Conservation (phyloP, 2,113 vertebrate genomes). For the Salvelinus sp. region DNA sequence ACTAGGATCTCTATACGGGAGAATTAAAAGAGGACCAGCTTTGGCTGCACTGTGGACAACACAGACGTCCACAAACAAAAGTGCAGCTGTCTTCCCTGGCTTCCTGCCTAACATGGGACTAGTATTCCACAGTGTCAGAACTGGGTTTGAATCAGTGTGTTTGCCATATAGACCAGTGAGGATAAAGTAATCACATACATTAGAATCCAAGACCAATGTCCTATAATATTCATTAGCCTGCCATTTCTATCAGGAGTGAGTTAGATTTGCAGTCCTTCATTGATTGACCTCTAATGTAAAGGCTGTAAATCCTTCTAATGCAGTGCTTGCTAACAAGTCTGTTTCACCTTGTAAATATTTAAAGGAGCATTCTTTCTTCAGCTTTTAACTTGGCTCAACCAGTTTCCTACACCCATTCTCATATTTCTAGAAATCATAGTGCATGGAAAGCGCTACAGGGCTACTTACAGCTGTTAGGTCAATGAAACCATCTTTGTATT, state of each 20-base stretch:
- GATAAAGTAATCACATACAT: conserved; percentile 21
- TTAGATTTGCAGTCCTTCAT: conserved; percentile 50
- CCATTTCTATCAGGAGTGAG: conserved; percentile 43
- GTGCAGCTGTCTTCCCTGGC: conserved; percentile 34
- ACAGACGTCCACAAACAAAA: conserved; percentile 49
- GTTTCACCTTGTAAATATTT: conserved; percentile 27
- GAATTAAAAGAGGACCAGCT: conserved; percentile 59
- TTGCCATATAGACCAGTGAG: no score
- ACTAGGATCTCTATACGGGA: conserved; percentile 55
- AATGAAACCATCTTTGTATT: conserved; percentile 3
- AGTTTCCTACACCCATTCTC: background rate
- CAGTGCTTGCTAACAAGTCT: conserved; percentile 41
- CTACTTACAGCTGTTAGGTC: conserved; percentile 2
- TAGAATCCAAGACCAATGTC: conserved; percentile 47
- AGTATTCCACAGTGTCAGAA: conserved; percentile 23
- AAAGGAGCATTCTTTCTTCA: conserved; percentile 1
- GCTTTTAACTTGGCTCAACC: conserved; percentile 12
- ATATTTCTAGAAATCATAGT: conserved; percentile 3
- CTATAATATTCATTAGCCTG: conserved; percentile 49
- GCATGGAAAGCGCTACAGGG: conserved; percentile 11
- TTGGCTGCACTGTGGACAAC: conserved; percentile 48
- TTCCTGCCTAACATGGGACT: conserved; percentile 15
- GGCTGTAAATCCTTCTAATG: conserved; percentile 56
- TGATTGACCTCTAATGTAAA: conserved; percentile 47
- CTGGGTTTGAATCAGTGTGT: conserved; percentile 22